Evolutionary conservation across 2,888 invertebrate genomes (phyloP).

Genomic region (Noctua comes): DNA sequence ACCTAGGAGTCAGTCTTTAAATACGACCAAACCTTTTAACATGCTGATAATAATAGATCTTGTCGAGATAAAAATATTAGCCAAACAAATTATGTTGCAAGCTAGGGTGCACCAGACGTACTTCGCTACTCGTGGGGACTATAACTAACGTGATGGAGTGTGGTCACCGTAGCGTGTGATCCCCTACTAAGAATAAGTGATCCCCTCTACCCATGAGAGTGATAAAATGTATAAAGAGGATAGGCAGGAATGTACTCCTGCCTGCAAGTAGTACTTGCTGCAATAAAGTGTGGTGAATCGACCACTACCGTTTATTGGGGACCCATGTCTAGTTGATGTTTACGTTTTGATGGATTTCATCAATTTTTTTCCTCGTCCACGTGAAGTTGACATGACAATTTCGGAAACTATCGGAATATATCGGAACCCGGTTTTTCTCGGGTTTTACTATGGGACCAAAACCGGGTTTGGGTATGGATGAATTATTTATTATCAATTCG

Average conservation of each 20-base stretch:
- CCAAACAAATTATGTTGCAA: background rate
- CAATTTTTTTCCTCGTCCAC: background rate
- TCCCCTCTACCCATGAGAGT: constrained; percentile 23
- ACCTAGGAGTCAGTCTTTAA: too few species aligned
- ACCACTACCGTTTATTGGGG: background rate
- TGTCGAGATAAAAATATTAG: too few species aligned
- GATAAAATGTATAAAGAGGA: constrained; percentile 29
- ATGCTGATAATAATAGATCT: too few species aligned
- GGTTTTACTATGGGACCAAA: too few species aligned
- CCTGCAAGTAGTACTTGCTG: constrained; percentile 9
- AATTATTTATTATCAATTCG: background rate
- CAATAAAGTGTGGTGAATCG: constrained; percentile 12
- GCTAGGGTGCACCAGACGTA: background rate
- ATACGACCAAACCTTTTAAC: too few species aligned
- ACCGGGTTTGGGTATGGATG: background rate
- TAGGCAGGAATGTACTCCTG: background rate
- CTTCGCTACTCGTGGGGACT: background rate
- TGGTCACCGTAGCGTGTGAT: constrained; percentile 22
- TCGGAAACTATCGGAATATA: background rate
- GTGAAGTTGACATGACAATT: background rate
- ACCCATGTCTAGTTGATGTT: constrained; percentile 33
- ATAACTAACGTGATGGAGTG: constrained; percentile 20
- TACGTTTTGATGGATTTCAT: background rate
- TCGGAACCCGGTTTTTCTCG: too few species aligned
- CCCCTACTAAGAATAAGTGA: constrained; percentile 5